phyloP scores from a whole-genome alignment of 2,888 invertebrate species.

The Rapana venosa region DNA sequence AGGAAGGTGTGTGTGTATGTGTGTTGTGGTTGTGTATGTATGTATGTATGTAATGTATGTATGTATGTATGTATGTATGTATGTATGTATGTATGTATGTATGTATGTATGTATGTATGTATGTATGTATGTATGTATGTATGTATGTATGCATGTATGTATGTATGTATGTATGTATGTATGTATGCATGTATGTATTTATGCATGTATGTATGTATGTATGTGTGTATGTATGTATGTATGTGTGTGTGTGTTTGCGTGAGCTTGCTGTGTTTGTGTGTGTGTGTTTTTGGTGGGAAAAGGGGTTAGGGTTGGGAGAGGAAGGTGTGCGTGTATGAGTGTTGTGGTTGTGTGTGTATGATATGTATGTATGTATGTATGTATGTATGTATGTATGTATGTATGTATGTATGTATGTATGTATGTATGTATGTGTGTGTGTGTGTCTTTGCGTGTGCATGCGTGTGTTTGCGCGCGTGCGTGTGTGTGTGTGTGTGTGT shows the following conservation, averaged over 20 bases:
- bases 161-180: slow-evolving; percentile 36
- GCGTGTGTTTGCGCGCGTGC: no score
- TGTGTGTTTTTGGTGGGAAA: no score
- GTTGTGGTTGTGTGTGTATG: no score
- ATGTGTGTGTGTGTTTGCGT: neutral
- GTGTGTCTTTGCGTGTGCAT: neutral
- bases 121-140: slow-evolving; percentile 39
- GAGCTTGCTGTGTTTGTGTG: neutral
- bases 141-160: slow-evolving; percentile 41
- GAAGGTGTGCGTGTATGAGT: no score
- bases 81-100: slow-evolving; percentile 22
- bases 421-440: neutral
- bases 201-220: slow-evolving; percentile 15
- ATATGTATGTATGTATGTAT: no score
- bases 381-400: neutral
- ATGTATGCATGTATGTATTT: slow-evolving; percentile 32
- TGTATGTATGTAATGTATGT: no score
- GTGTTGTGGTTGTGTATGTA: no score
- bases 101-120: neutral
- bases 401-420: neutral
- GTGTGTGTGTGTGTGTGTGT: neutral
- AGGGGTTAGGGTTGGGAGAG: no score
- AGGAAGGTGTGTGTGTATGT: slow-evolving; percentile 15
- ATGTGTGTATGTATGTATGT: slow-evolving; percentile 9
- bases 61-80: slow-evolving; percentile 27